Evolutionary conservation across 2,797 vertebrate species (phyloP).

Genomic region (Mallotus villosus): DNA sequence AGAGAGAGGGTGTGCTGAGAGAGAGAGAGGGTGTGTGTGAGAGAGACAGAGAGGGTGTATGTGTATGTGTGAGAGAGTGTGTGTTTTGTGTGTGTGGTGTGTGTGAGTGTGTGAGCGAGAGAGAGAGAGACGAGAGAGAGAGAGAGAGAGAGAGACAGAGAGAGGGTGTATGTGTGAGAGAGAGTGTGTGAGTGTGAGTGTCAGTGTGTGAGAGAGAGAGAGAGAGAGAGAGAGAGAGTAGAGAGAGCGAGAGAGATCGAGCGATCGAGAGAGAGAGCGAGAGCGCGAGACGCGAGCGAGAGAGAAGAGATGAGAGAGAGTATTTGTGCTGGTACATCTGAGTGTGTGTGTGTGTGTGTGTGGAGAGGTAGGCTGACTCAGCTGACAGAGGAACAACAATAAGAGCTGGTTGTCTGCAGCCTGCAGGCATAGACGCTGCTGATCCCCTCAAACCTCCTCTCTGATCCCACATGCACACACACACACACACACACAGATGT

Average conservation of each 20-base stretch:
- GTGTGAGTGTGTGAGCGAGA: too few species aligned
- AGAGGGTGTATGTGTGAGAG: not conserved
- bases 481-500: constrained; percentile 4
- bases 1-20: constrained; percentile 12
- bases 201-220: not conserved
- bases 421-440: constrained; percentile 36
- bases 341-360: constrained; percentile 5
- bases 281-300: not conserved
- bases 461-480: not conserved
- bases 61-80: not conserved
- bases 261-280: not conserved
- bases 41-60: constrained; percentile 14
- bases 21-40: constrained; percentile 22
- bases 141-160: too few species aligned
- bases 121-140: too few species aligned
- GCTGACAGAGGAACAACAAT: constrained; percentile 15
- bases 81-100: not conserved
- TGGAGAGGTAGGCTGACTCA: not conserved
- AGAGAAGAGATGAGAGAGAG: not conserved
- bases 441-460: constrained; percentile 26
- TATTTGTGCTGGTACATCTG: too few species aligned
- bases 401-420: constrained; percentile 28
- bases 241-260: not conserved
- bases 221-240: not conserved
- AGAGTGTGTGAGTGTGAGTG: not conserved